These are phyloP conservation scores for Hippoglossus stenolepis DNA, from an alignment of 2,113 vertebrate species.

Conservation along the genomic window DNA sequence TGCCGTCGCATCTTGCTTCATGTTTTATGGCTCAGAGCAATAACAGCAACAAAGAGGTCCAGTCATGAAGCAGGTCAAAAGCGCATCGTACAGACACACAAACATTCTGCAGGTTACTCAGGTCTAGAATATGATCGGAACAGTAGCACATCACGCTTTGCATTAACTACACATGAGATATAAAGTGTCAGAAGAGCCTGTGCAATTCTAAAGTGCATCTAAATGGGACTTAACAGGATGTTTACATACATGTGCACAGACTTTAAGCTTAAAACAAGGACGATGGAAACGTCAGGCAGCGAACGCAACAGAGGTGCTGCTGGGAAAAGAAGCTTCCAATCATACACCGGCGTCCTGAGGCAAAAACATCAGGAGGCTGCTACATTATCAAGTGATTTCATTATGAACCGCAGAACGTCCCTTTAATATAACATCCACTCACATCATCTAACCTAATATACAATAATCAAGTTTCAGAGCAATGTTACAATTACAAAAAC, in stretches of 20 bases:
- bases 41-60: conserved; percentile 26
- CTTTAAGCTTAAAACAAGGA: background rate
- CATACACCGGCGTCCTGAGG: conserved; percentile 6
- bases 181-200: conserved; percentile 42
- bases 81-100: conserved; percentile 37
- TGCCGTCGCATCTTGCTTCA: conserved; percentile 21
- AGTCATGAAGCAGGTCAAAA: conserved; percentile 32
- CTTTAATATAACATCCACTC: conserved; percentile 42
- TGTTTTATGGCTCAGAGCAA: conserved; percentile 61
- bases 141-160: conserved; percentile 15
- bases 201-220: conserved; percentile 70
- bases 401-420: background rate
- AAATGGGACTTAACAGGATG: conserved; percentile 31
- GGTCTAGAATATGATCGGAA: background rate
- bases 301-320: conserved; percentile 16
- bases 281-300: background rate
- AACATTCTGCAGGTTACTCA: conserved; percentile 29
- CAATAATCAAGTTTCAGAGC: conserved; percentile 24
- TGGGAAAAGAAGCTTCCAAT: conserved; percentile 35
- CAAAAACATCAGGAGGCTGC: background rate
- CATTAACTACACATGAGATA: conserved; percentile 29
- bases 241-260: conserved; percentile 27
- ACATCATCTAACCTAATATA: conserved; percentile 38
- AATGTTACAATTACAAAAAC: conserved; percentile 20
- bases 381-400: conserved; percentile 36